Percentiles rank a stretch among this genome's conserved stretches.
Evolutionary conservation across 2,888 invertebrate species (phyloP).

Genomic region (Cetonia aurata): DNA sequence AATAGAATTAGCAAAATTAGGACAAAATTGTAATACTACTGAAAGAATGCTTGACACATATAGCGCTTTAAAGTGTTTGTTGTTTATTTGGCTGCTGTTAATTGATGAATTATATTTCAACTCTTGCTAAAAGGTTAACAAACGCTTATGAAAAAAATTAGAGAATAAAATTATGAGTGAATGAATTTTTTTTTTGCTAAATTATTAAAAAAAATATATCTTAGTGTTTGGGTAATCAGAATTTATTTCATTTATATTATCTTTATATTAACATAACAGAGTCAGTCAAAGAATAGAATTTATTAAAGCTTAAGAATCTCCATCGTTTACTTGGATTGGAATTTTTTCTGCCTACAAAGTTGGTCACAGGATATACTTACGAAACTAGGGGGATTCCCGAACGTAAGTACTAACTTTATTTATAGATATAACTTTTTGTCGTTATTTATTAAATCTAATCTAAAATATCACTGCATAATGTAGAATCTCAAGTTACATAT

Average conservation of each 20-base stretch:
- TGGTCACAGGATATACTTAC: slow-evolving; percentile 34
- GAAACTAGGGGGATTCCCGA: slow-evolving; percentile 20
- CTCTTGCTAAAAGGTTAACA: no score
- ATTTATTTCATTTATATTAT: slow-evolving; percentile 32
- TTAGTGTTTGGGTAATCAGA: slow-evolving; percentile 21
- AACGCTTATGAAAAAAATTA: no score
- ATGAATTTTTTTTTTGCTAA: no score
- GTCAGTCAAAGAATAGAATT: slow-evolving; percentile 36
- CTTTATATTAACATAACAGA: slow-evolving; percentile 32
- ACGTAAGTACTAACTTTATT: slow-evolving; percentile 30
- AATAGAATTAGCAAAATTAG: slow-evolving; percentile 97
- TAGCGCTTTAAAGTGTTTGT: slow-evolving; percentile 81
- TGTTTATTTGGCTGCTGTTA: no score
- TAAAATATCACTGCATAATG: slow-evolving; percentile 33
- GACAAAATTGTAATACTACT: slow-evolving; percentile 94
- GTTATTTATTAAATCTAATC: slow-evolving; percentile 26
- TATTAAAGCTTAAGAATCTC: slow-evolving; percentile 34
- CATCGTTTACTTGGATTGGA: slow-evolving; percentile 23
- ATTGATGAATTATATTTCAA: no score
- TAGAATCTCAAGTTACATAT: slow-evolving; percentile 35
- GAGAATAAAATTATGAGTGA: no score
- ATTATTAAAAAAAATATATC: slow-evolving; percentile 18
- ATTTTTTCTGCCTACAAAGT: slow-evolving; percentile 34
- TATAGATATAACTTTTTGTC: slow-evolving; percentile 1
- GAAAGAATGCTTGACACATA: slow-evolving; percentile 99